phyloP scores from a whole-genome alignment of 2,888 invertebrate species.

The Drosophila cracens region DNA sequence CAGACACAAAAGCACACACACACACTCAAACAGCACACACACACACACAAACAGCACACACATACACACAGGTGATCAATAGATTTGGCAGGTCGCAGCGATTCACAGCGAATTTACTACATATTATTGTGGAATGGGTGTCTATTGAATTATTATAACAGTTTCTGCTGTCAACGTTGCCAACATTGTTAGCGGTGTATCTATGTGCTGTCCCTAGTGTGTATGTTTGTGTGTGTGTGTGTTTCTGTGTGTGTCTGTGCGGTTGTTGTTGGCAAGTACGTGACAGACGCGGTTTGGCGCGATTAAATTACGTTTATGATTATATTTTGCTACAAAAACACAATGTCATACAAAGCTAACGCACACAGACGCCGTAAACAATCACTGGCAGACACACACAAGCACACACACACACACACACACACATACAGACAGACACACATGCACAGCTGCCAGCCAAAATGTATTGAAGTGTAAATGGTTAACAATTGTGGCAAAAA shows the following conservation, averaged over 20 bases:
- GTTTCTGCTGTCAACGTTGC: conserved; percentile 76
- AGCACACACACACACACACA: conserved; percentile 25
- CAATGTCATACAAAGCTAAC: conserved; percentile 53
- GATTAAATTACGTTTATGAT: conserved; percentile 81
- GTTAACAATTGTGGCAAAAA: conserved; percentile 73
- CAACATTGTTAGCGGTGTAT: conserved; percentile 60
- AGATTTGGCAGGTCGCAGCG: conserved; percentile 72
- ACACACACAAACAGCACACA: conserved; percentile 15
- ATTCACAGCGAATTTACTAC: conserved; percentile 68
- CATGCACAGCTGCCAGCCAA: conserved; percentile 50
- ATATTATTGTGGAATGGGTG: conserved; percentile 71
- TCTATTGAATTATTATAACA: conserved; percentile 80
- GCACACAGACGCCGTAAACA: conserved; percentile 64
- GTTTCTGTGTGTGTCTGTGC: conserved; percentile 3
- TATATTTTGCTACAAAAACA: conserved; percentile 77
- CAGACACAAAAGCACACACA: conserved; percentile 10
- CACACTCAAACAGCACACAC: conserved; percentile 13
- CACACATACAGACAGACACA: conserved; percentile 14
- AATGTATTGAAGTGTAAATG: conserved; percentile 78
- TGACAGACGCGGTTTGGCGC: conserved; percentile 80
- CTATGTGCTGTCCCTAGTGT: conserved; percentile 32
- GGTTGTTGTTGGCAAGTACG: conserved; percentile 75
- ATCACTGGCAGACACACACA: conserved; percentile 27
- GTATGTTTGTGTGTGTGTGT: conserved; percentile 10
- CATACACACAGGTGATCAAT: conserved; percentile 63